Evolutionary conservation across 2,888 invertebrate genomes (phyloP), one percentile per base, ranked within the genome.

Genomic region (Drosophila atripex): DNA sequence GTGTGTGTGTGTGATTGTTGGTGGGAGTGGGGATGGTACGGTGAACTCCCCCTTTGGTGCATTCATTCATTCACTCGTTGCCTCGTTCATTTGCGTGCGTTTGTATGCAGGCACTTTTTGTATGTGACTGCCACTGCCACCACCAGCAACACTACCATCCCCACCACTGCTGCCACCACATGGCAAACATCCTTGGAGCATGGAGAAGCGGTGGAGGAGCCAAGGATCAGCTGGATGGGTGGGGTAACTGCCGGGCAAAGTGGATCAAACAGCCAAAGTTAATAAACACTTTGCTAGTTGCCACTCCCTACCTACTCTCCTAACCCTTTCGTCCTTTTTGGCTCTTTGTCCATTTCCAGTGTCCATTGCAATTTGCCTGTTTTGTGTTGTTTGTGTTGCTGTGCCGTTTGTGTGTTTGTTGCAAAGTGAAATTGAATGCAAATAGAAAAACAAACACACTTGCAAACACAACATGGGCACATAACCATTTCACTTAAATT

Each of bases 261-360:
- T 82, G 87, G 87, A 82, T 82, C 82, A 82, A 82, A 82, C 85
- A 84, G 80, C 76, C 82, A 82, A 86, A 82, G 82, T 86, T 80
- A 80, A 80, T 80, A 80, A 80, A 80, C 86, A 80, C 80, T 80
- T 84, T 71, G 74, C 73, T 63, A 63, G 54, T 54, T 49, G 45
- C n/a, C 39, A 60, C 21, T 2, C 21, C 28, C 41, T 11, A 21
- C 28, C 14, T 6, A 11, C 59, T 23, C 28, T 39, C 39, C 9
- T 41, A 38, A 14, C 12, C 18, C 39, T 7, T 28, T 30, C 11
- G 5, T 35, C 28, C 41, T n/a, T 25, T 41, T 41, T 41, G 39
- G 16, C 39, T 38, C 71, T 61, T 49, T 71, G 53, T 32, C 35
- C 50, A 43, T 49, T 79, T 41, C 75, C 71, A 64, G 80, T 80